These are phyloP conservation scores for Hippoglossus hippoglossus DNA, from an alignment of 2,797 vertebrate species.

Conservation along the genomic window DNA sequence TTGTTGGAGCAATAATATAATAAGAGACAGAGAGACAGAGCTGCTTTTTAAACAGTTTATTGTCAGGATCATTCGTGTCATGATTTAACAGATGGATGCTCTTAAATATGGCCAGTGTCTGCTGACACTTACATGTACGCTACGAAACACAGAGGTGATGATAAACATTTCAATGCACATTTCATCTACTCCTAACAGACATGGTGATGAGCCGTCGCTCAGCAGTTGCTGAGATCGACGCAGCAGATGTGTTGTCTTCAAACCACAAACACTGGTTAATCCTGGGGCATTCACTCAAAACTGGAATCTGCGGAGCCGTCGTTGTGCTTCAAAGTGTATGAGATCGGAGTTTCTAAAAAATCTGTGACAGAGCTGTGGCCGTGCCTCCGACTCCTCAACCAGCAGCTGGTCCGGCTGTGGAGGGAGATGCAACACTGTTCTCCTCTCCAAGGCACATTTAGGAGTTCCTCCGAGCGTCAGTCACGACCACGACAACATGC, in stretches of 20 bases:
- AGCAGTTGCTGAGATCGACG: conserved; percentile 24
- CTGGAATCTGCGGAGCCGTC: conserved; percentile 28
- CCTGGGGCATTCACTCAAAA: conserved; percentile 35
- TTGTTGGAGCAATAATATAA: background rate
- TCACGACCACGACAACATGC: conserved; percentile 44
- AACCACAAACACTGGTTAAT: conserved; percentile 20
- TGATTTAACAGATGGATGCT: conserved; percentile 40
- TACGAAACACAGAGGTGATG: conserved; percentile 57
- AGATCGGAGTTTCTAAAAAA: conserved; percentile 26
- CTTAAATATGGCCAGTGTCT: conserved; percentile 37
- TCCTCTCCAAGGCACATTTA: conserved; percentile 78
- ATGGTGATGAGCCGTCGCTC: background rate
- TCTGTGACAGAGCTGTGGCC: conserved; percentile 13
- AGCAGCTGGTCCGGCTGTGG: conserved; percentile 21
- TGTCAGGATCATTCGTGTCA: conserved; percentile 43
- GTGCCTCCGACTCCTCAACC: conserved; percentile 4
- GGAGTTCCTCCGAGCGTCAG: conserved; percentile 45
- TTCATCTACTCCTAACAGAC: conserved; percentile 23
- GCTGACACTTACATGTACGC: conserved; percentile 41
- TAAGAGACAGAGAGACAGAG: background rate
- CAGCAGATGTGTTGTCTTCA: conserved; percentile 24
- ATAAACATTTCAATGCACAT: conserved; percentile 29
- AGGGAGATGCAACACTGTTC: conserved; percentile 33
- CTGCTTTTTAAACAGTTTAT: conserved; percentile 55
- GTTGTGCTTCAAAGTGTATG: conserved; percentile 61